These are phyloP conservation scores for Mya arenaria DNA, from an alignment of 1,140 invertebrate species.

Conservation along the genomic window DNA sequence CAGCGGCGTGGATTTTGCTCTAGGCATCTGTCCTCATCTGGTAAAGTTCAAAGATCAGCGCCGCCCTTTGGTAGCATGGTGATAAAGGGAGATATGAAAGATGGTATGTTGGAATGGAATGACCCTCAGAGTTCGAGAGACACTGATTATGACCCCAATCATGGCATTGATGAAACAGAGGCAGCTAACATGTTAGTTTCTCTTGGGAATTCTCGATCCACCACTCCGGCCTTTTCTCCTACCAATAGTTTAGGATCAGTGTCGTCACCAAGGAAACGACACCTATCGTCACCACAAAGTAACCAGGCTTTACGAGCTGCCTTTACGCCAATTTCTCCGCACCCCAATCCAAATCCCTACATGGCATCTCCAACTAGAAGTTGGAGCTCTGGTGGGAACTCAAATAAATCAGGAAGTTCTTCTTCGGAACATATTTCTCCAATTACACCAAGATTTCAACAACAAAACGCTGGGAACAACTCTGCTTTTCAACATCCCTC, in stretches of 20 bases:
- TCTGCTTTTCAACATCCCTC: constrained; percentile 58
- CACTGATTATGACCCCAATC: constrained; percentile 59
- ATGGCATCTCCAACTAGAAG: constrained; percentile 74
- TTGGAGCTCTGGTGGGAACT: constrained; percentile 72
- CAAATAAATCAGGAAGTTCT: constrained; percentile 75
- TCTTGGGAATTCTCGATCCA: constrained; percentile 90
- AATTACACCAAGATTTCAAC: constrained; percentile 72
- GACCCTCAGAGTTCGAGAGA: constrained; percentile 83
- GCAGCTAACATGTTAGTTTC: constrained; percentile 98
- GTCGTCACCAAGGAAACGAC: constrained; percentile 59
- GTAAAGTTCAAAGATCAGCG: constrained; percentile 82
- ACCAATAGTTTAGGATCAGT: constrained; percentile 79
- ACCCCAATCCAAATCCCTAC: constrained; percentile 70
- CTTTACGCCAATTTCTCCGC: constrained; percentile 79
- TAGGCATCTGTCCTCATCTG: constrained; percentile 94
- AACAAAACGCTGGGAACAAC: constrained; percentile 41
- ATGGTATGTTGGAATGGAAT: constrained; percentile 88
- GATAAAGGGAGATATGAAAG: constrained; percentile 79
- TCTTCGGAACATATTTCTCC: constrained; percentile 77
- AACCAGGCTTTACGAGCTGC: constrained; percentile 61
- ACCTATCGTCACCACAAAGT: constrained; percentile 63
- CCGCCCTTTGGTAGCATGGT: constrained; percentile 67
- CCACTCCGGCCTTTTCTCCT: constrained; percentile 85
- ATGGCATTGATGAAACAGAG: constrained; percentile 96
- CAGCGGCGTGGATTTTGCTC: constrained; percentile 98